Conservation (phyloP, 2,888 invertebrate genomes). For the Eremobia ochroleuca region DNA sequence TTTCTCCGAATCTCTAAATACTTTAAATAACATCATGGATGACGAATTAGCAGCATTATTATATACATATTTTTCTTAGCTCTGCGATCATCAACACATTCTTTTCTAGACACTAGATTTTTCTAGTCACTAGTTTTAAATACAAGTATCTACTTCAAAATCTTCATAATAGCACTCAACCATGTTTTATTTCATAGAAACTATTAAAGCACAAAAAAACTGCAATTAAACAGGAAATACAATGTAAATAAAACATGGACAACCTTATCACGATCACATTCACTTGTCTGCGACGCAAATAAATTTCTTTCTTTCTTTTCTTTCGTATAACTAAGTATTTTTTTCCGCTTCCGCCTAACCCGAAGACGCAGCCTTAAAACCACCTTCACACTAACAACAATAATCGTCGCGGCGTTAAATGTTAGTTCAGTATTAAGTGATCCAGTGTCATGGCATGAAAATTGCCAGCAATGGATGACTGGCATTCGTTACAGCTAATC, state of each 20-base stretch:
- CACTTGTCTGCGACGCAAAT: background rate
- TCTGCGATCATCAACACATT: background rate
- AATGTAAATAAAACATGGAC: conserved; percentile 4
- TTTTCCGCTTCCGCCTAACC: conserved; percentile 18
- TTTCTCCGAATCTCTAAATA: background rate
- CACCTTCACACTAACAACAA: conserved; percentile 45
- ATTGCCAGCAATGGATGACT: conserved; percentile 47
- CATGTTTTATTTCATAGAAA: background rate
- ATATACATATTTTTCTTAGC: background rate
- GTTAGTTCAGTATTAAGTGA: conserved; percentile 57
- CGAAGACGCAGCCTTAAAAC: conserved; percentile 17
- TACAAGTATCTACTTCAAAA: background rate
- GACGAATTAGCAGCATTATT: background rate
- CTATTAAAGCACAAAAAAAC: background rate
- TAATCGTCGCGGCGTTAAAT: conserved; percentile 48
- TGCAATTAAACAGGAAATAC: background rate
- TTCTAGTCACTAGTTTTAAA: background rate
- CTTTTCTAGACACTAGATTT: background rate
- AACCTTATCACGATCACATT: background rate
- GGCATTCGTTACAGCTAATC: conserved; percentile 44
- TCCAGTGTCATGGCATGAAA: conserved; percentile 49
- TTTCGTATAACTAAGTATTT: background rate
- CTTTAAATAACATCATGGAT: background rate
- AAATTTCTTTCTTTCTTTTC: background rate
- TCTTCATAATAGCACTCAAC: conserved; percentile 1